phyloP scores from a whole-genome alignment of 2,888 invertebrate species.

The Rhingia rostrata region DNA sequence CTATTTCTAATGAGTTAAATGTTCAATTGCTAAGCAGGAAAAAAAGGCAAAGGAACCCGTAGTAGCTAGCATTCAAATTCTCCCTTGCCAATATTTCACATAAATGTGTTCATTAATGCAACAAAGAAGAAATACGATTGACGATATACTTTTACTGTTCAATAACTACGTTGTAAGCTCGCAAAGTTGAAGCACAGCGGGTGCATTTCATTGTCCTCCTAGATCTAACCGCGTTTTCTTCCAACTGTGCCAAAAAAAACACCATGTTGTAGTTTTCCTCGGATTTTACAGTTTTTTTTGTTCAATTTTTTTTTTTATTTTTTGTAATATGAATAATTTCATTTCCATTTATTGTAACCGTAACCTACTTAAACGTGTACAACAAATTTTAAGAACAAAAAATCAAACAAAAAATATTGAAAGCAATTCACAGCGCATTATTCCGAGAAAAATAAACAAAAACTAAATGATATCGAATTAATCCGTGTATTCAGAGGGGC shows the following conservation, averaged over 20 bases:
- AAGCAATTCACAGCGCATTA: conserved; percentile 70
- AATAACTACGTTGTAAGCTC: too few species aligned
- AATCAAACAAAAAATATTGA: conserved; percentile 22
- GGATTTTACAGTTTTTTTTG: conserved; percentile 67
- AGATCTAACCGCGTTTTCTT: too few species aligned
- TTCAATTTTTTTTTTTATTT: conserved; percentile 41
- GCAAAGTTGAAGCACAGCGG: too few species aligned
- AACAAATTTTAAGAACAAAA: conserved; percentile 45
- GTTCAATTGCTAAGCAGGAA: too few species aligned
- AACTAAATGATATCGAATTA: background rate
- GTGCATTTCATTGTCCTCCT: too few species aligned
- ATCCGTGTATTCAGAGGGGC: conserved; percentile 12
- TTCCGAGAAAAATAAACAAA: conserved; percentile 62
- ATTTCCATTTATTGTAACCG: conserved; percentile 53
- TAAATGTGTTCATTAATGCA: too few species aligned
- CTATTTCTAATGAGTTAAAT: too few species aligned
- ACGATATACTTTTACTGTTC: too few species aligned
- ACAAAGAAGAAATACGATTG: too few species aligned
- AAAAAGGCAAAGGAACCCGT: too few species aligned
- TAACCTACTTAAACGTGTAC: conserved; percentile 46
- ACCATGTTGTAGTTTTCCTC: conserved; percentile 50
- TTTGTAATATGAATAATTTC: conserved; percentile 43
- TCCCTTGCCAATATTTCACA: too few species aligned
- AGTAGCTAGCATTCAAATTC: too few species aligned
- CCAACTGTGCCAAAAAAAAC: conserved; percentile 36